These are phyloP conservation scores for Ylistrum balloti DNA, from an alignment of 1,140 invertebrate species.

Conservation along the genomic window DNA sequence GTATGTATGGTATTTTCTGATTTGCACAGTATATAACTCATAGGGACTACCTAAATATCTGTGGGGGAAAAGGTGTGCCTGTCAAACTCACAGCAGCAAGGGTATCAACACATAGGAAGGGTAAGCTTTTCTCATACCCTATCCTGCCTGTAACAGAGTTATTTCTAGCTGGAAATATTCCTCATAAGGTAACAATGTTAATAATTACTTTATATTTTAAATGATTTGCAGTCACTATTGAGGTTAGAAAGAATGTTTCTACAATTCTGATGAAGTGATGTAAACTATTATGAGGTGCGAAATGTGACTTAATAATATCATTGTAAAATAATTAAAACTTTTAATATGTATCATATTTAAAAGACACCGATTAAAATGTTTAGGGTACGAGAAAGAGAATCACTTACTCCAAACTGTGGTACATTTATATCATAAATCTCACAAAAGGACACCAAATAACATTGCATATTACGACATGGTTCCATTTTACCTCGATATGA, in stretches of 20 bases:
- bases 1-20: too few species aligned
- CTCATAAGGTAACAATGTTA: too few species aligned
- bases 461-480: neutral
- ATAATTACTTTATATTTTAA: too few species aligned
- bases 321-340: too few species aligned
- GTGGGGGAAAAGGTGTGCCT: neutral
- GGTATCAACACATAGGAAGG: neutral
- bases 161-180: neutral
- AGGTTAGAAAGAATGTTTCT: neutral
- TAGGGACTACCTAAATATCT: neutral
- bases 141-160: neutral
- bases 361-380: neutral
- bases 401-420: neutral
- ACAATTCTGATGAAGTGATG: neutral
- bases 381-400: neutral
- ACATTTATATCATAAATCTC: neutral
- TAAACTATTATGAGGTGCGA: neutral
- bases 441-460: neutral
- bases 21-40: neutral
- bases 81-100: neutral
- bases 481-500: neutral
- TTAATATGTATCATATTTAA: neutral
- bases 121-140: constrained; percentile 26
- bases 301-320: too few species aligned
- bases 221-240: too few species aligned